Percentiles rank a stretch among this genome's conserved stretches.
Conservation (phyloP, 2,797 vertebrate genomes). For the Cynodonichthys magdalenae region DNA sequence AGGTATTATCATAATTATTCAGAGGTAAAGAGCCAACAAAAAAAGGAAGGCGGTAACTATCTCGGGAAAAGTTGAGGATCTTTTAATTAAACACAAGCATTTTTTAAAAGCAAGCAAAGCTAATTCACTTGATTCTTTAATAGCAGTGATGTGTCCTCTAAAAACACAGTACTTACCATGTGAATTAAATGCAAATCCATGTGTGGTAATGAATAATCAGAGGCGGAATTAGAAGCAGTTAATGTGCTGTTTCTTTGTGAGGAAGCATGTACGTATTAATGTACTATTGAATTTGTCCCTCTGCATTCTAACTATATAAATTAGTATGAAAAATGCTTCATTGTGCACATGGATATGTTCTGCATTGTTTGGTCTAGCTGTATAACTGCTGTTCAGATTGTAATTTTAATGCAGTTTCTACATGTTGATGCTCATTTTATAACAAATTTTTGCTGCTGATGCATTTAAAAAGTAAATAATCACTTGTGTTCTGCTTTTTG, state of each 20-base stretch:
- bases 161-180: slow-evolving; percentile 17
- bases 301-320: too few relatives aligned
- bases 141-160: slow-evolving; percentile 44
- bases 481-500: too few relatives aligned
- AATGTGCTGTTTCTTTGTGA: slow-evolving; percentile 16
- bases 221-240: slow-evolving; percentile 20
- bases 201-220: slow-evolving; percentile 40
- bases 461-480: too few relatives aligned
- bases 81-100: slow-evolving; percentile 67
- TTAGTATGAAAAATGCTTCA: too few relatives aligned
- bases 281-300: neutral
- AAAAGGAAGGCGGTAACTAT: slow-evolving; percentile 21
- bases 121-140: slow-evolving; percentile 69
- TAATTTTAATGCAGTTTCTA: neutral
- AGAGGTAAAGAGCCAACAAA: slow-evolving; percentile 2
- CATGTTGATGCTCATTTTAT: neutral
- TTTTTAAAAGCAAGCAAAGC: slow-evolving; percentile 48
- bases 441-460: neutral
- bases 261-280: slow-evolving; percentile 9
- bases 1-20: slow-evolving; percentile 3
- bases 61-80: slow-evolving; percentile 54
- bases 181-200: slow-evolving; percentile 33
- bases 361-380: neutral
- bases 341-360: neutral
- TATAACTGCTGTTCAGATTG: neutral